Evolutionary conservation across 2,797 vertebrate genomes (phyloP).

Genomic region (Tiaroga cobitis): DNA sequence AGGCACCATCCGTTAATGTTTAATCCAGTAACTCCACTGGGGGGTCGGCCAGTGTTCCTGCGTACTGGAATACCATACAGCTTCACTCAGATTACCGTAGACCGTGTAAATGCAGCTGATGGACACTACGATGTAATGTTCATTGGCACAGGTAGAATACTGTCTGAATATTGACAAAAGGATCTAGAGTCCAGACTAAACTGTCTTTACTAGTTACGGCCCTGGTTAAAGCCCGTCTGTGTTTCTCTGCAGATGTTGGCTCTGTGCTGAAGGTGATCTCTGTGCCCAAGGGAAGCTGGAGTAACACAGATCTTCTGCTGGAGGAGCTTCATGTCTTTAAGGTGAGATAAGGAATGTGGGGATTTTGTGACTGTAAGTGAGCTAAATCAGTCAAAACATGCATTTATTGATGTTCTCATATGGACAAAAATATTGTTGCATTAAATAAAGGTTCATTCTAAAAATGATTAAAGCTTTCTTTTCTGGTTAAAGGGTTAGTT

Average conservation of each 20-base stretch:
- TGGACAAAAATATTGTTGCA: background rate
- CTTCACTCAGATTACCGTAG: slow-evolving; percentile 90
- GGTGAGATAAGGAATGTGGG: slow-evolving; percentile 73
- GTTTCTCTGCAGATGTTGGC: slow-evolving; percentile 83
- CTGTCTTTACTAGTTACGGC: background rate
- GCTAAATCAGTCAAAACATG: background rate
- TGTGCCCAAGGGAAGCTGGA: slow-evolving; percentile 88
- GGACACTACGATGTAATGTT: slow-evolving; percentile 86
- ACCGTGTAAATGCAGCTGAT: slow-evolving; percentile 83
- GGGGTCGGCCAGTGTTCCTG: slow-evolving; percentile 87
- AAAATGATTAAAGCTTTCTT: background rate
- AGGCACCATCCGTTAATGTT: slow-evolving; percentile 97
- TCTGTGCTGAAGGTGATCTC: slow-evolving; percentile 95
- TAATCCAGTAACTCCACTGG: slow-evolving; percentile 88
- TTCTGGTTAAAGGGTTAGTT: background rate
- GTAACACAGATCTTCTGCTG: slow-evolving; percentile 87
- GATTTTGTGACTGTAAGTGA: background rate
- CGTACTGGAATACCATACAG: slow-evolving; percentile 86
- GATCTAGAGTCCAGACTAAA: background rate
- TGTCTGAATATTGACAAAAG: background rate
- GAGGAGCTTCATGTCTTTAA: slow-evolving; percentile 95
- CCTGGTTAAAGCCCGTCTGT: slow-evolving; percentile 5
- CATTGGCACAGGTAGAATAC: slow-evolving; percentile 87
- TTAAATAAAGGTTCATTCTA: background rate
- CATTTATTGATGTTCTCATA: background rate